Evolutionary conservation across 2,797 vertebrate species (phyloP).

Genomic region (Rhinatrema bivittatum): DNA sequence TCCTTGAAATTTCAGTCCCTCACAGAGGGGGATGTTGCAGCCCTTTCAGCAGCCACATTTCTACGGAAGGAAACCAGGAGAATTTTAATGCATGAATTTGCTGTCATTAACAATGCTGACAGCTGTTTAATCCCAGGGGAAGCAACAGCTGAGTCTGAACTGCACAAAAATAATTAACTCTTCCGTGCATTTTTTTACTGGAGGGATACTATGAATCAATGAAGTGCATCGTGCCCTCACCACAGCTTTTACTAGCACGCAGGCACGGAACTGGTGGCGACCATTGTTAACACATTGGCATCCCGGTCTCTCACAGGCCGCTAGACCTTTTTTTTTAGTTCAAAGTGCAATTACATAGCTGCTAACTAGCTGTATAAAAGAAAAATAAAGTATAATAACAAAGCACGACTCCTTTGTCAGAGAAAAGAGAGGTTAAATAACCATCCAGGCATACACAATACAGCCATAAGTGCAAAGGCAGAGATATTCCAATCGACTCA

Average conservation of each 20-base stretch:
- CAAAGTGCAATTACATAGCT: conserved; percentile 15
- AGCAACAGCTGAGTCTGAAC: conserved; percentile 70
- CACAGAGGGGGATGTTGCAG: conserved; percentile 67
- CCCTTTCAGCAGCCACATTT: conserved; percentile 61
- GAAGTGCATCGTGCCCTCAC: conserved; percentile 1
- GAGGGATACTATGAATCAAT: conserved; percentile 19
- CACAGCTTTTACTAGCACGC: conserved; percentile 23
- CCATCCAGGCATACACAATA: too few relatives aligned
- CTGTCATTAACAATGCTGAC: conserved; percentile 76
- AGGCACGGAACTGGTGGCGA: background rate
- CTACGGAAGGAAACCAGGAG: conserved; percentile 50
- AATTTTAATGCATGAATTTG: conserved; percentile 71
- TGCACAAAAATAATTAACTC: conserved; percentile 49
- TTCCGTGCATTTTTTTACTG: conserved; percentile 13
- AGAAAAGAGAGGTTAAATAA: too few relatives aligned
- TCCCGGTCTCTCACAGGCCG: conserved; percentile 4
- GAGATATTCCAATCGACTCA: too few relatives aligned
- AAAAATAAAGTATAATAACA: too few relatives aligned
- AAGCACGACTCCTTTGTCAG: too few relatives aligned
- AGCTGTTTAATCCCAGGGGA: conserved; percentile 82
- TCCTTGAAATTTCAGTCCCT: conserved; percentile 58
- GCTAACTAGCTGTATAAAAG: conserved; percentile 26
- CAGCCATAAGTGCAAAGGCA: too few relatives aligned
- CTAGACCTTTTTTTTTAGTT: conserved; percentile 4
- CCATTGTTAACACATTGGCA: background rate